A percentile compares a stretch with the other conserved stretches of the same genome.
Evolutionary conservation across 2,113 vertebrate genomes (phyloP).

Genomic region (Phrynocephalus versicolor): DNA sequence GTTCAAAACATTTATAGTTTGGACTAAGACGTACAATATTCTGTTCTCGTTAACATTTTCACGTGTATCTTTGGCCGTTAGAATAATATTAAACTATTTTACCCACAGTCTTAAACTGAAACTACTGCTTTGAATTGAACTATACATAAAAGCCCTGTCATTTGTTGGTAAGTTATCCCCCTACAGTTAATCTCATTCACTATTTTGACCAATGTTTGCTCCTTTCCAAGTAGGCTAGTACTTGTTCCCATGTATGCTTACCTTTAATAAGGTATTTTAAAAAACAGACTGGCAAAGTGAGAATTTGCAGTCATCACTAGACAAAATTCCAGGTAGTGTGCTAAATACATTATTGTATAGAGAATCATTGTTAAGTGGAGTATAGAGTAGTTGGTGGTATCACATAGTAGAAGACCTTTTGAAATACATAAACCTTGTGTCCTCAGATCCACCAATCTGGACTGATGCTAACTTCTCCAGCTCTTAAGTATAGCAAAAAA

Average conservation of each 20-base stretch:
- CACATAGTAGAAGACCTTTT: not conserved
- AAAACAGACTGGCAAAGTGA: not conserved
- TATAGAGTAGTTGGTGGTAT: constrained; percentile 19
- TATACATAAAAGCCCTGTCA: not conserved
- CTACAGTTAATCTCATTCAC: constrained; percentile 5
- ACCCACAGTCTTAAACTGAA: constrained; percentile 38
- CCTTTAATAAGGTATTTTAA: constrained; percentile 2
- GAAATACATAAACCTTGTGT: constrained; percentile 49
- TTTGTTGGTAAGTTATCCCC: not conserved
- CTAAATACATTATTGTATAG: not conserved
- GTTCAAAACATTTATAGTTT: constrained; percentile 20
- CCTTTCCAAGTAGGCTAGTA: constrained; percentile 30
- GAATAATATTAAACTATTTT: constrained; percentile 27
- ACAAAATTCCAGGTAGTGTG: constrained; percentile 1
- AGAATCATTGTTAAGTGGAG: not conserved
- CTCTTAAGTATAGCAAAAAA: not conserved
- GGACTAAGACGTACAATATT: constrained; percentile 4
- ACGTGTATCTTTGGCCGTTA: not conserved
- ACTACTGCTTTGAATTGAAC: constrained; percentile 28
- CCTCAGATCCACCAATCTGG: constrained; percentile 63
- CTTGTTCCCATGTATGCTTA: constrained; percentile 42
- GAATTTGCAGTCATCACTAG: not conserved
- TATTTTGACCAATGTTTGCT: constrained; percentile 42
- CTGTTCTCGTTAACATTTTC: not conserved
- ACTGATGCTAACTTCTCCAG: not conserved